phyloP scores from a whole-genome alignment of 2,888 invertebrate species.

The Cephus pygmeus region DNA sequence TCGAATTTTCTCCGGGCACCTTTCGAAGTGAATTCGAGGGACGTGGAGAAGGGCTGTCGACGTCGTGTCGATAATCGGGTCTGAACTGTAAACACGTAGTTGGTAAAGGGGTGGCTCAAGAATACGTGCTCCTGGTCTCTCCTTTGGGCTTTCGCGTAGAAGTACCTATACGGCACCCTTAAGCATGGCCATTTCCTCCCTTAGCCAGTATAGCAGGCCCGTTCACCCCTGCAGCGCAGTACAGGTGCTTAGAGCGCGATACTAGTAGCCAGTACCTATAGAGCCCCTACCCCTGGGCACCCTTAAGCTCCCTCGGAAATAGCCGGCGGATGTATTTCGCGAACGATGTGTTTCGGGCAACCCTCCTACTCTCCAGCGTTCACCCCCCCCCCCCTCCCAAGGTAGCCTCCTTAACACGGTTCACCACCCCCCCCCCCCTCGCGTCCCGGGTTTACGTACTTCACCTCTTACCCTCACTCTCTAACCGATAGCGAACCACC shows the following conservation, averaged over 20 bases:
- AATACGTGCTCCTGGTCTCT: conserved; percentile 7
- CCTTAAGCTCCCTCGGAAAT: conserved; percentile 7
- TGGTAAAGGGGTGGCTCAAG: not conserved
- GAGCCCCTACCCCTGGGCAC: not conserved
- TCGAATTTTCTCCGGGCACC: not conserved
- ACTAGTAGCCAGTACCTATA: not conserved
- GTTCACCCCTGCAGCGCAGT: conserved; percentile 4
- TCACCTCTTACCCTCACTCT: not conserved
- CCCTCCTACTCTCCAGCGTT: not conserved
- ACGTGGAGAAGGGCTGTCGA: not conserved
- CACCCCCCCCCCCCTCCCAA: not conserved
- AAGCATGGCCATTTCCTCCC: conserved; percentile 11
- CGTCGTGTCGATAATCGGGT: conserved; percentile 4
- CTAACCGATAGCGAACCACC: not conserved
- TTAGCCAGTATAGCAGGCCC: not conserved
- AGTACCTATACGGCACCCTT: conserved; percentile 5
- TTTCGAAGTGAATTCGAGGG: not conserved
- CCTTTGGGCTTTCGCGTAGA: conserved; percentile 5
- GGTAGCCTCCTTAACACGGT: not conserved
- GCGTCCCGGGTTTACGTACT: not conserved
- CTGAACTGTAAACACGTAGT: conserved; percentile 34
- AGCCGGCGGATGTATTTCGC: conserved; percentile 9
- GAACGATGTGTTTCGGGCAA: conserved; percentile 10
- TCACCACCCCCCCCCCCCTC: not conserved
- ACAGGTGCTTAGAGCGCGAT: conserved; percentile 8